phyloP scores from a whole-genome alignment of 2,888 invertebrate species.

The Nomada fabriciana region DNA sequence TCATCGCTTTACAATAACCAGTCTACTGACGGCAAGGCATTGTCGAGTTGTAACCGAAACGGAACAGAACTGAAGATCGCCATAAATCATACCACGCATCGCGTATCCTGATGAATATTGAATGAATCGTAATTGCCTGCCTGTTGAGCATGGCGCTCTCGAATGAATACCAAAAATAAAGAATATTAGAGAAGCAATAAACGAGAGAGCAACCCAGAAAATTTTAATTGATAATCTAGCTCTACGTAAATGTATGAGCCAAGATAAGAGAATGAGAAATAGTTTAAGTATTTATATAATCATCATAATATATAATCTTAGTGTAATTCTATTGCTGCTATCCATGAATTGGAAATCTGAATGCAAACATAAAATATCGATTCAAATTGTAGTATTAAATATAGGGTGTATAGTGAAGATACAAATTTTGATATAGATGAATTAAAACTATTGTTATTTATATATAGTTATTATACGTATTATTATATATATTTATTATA shows the following conservation, averaged over 20 bases:
- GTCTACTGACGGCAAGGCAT: slow-evolving; percentile 35
- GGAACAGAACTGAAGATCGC: slow-evolving; percentile 29
- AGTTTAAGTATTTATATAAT: not conserved
- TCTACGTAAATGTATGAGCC: not conserved
- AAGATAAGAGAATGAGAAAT: too few relatives aligned
- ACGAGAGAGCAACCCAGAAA: not conserved
- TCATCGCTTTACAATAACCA: slow-evolving; percentile 57
- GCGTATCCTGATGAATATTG: slow-evolving; percentile 28
- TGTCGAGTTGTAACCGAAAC: slow-evolving; percentile 30
- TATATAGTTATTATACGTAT: too few relatives aligned
- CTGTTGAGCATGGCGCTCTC: not conserved
- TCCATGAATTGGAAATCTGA: too few relatives aligned
- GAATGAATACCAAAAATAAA: slow-evolving; percentile 18
- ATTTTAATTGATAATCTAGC: not conserved
- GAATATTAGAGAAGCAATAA: not conserved
- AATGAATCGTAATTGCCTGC: slow-evolving; percentile 44
- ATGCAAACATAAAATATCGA: too few relatives aligned
- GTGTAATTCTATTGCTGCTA: too few relatives aligned
- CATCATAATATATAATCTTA: not conserved
- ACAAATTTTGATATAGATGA: too few relatives aligned
- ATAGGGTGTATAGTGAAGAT: too few relatives aligned
- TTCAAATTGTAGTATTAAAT: too few relatives aligned
- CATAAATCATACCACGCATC: slow-evolving; percentile 43
- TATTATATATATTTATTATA: too few relatives aligned
- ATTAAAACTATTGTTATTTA: too few relatives aligned